A percentile compares a stretch with the other conserved stretches of the same genome.
Conservation (phyloP, 2,797 vertebrate genomes). For the Craterocephalus amniculus region DNA sequence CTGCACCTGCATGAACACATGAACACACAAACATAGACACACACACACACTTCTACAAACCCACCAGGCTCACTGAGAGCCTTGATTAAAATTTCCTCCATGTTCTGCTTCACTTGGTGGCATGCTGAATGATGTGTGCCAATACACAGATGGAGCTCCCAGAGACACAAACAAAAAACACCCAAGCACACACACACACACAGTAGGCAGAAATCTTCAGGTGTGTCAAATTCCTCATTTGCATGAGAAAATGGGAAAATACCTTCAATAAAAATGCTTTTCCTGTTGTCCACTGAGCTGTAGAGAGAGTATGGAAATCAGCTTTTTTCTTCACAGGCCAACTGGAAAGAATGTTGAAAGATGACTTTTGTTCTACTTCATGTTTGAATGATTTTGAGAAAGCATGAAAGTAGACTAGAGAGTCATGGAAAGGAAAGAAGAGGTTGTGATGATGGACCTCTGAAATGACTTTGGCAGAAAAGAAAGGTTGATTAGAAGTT, state of each 20-base stretch:
- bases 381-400: conserved; percentile 31
- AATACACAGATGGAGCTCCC: conserved; percentile 60
- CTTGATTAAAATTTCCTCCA: conserved; percentile 81
- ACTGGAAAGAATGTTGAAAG: conserved; percentile 41
- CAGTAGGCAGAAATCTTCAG: conserved; percentile 50
- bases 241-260: conserved; percentile 68
- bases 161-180: conserved; percentile 15
- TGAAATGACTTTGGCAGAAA: not conserved
- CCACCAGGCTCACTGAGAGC: conserved; percentile 67
- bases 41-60: conserved; percentile 42
- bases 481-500: conserved; percentile 27
- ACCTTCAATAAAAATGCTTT: conserved; percentile 54
- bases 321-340: conserved; percentile 22
- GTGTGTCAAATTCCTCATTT: conserved; percentile 70
- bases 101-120: conserved; percentile 72
- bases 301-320: conserved; percentile 56
- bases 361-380: conserved; percentile 48
- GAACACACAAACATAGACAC: conserved; percentile 4
- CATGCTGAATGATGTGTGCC: conserved; percentile 70
- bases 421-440: not conserved
- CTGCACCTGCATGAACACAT: conserved; percentile 15
- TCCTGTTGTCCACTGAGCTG: conserved; percentile 53
- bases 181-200: conserved; percentile 29
- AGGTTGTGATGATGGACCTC: conserved; percentile 20
- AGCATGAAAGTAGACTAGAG: not conserved